Base-by-base conservation (phyloP, 2,113 vertebrate genomes). In the Aepyceros melampus region DNA sequence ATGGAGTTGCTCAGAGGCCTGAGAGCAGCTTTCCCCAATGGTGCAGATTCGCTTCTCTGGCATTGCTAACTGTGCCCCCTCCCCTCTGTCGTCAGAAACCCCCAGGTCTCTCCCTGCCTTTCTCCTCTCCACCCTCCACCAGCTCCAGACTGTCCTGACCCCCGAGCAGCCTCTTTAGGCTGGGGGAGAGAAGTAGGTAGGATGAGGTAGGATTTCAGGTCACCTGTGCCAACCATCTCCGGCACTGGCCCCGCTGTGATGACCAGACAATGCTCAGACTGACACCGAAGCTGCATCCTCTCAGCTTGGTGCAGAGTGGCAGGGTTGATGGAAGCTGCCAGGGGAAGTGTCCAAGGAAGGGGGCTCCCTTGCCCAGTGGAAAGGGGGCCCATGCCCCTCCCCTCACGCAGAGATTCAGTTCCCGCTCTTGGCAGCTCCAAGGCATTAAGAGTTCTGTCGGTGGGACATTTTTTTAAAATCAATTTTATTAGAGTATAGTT, bases 71-170 rank as follows among this genome's bases (percentile, higher is more conserved):
- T 3, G n/a, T 64, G 7, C n/a, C 29, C 10, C 53, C 49, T 11
- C 47, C 47, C 25, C 19, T 33, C 21, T n/a, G 16, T 27, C 36
- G 7, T 33, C 92, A 71, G 58, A 45, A 88, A 55, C 13, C 29
- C 56, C 21, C 4, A 7, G 0, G 0, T 5, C 16, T 67, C 12
- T 7, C 47, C 13, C 10, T 19, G 13, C 12, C 49, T 13, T 87
- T 23, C 19, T 55, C 10, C n/a, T 43, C 10, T 11, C 49, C 92
- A 40, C 3, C 33, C 9, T 3, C 3, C 1, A 19, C 67, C 29
- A 16, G 5, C 6, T 36, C 86, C 58, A 15, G 6, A 0, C 6
- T 1, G 1, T 19, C 31, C 33, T 27, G 17, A 17, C 6, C 29
- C 56, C 45, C 2, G 6, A 27, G 29, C 36, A 3, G 12, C 1